A percentile compares a stretch with the other conserved stretches of the same genome.
Evolutionary conservation across 1,140 invertebrate genomes (phyloP).

Genomic region (Heliothis virescens): DNA sequence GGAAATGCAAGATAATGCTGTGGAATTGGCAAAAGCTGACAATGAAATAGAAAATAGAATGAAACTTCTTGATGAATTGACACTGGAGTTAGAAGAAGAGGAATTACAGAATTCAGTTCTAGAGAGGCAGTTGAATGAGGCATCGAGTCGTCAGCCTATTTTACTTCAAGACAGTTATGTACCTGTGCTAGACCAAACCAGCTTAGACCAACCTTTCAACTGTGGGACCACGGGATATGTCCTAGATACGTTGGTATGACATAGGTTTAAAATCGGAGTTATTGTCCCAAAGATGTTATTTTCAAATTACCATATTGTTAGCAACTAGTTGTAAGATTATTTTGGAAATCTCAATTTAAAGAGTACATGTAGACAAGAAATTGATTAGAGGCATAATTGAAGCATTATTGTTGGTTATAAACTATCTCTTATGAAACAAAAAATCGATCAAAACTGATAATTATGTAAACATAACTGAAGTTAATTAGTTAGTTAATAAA

Average conservation of each 20-base stretch:
- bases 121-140: slow-evolving; percentile 80
- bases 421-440: too few relatives aligned
- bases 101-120: slow-evolving; percentile 86
- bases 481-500: not conserved
- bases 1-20: slow-evolving; percentile 88
- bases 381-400: not conserved
- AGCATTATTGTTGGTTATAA: too few relatives aligned
- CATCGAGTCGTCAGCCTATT: slow-evolving; percentile 80
- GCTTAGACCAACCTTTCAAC: slow-evolving; percentile 60
- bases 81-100: slow-evolving; percentile 88
- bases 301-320: slow-evolving; percentile 75
- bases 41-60: slow-evolving; percentile 88
- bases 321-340: slow-evolving; percentile 7
- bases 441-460: too few relatives aligned
- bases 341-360: not conserved
- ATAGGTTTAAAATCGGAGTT: slow-evolving; percentile 57
- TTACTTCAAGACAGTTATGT: slow-evolving; percentile 80
- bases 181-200: slow-evolving; percentile 77
- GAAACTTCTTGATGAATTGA: slow-evolving; percentile 88
- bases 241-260: slow-evolving; percentile 85
- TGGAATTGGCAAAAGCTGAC: slow-evolving; percentile 88
- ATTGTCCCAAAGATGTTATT: slow-evolving; percentile 77
- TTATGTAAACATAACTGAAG: too few relatives aligned
- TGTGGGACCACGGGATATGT: slow-evolving; percentile 74
- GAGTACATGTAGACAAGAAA: not conserved